These are phyloP conservation scores for Xenentodon cancila DNA, from an alignment of 2,797 vertebrate genomes.

Conservation along the genomic window DNA sequence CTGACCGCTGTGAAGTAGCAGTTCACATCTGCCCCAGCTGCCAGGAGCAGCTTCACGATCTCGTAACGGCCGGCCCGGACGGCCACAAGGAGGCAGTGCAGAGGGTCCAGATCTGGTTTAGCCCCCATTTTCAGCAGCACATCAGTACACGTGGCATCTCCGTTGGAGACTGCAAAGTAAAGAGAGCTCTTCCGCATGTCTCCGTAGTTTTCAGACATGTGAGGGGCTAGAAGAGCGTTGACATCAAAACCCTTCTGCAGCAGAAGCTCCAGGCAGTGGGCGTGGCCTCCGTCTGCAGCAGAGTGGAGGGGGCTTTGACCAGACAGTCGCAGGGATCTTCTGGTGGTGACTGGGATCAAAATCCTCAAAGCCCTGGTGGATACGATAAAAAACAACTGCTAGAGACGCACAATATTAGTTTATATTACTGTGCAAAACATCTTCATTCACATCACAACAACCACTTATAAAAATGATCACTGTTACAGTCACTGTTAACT, in stretches of 20 bases:
- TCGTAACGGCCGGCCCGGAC: constrained; percentile 85
- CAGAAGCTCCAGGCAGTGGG: constrained; percentile 86
- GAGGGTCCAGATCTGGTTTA: constrained; percentile 86
- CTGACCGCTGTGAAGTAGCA: constrained; percentile 87
- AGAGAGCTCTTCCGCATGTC: constrained; percentile 84
- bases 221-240: constrained; percentile 77
- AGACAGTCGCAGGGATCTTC: constrained; percentile 80
- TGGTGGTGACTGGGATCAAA: constrained; percentile 85
- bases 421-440: too few species aligned
- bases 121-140: constrained; percentile 83
- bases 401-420: too few species aligned
- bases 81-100: constrained; percentile 88
- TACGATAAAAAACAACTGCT: not conserved
- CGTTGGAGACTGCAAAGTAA: constrained; percentile 87
- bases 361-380: constrained; percentile 82
- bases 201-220: constrained; percentile 84
- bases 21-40: constrained; percentile 85
- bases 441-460: too few species aligned
- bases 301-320: constrained; percentile 87
- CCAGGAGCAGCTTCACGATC: constrained; percentile 85
- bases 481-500: too few species aligned
- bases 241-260: constrained; percentile 84
- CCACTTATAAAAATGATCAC: too few species aligned
- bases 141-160: constrained; percentile 82
- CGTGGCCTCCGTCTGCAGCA: constrained; percentile 84